A percentile compares a stretch with the other conserved stretches of the same genome.
These are phyloP conservation scores for Solea senegalensis DNA, from an alignment of 2,113 vertebrate species.

Conservation along the genomic window DNA sequence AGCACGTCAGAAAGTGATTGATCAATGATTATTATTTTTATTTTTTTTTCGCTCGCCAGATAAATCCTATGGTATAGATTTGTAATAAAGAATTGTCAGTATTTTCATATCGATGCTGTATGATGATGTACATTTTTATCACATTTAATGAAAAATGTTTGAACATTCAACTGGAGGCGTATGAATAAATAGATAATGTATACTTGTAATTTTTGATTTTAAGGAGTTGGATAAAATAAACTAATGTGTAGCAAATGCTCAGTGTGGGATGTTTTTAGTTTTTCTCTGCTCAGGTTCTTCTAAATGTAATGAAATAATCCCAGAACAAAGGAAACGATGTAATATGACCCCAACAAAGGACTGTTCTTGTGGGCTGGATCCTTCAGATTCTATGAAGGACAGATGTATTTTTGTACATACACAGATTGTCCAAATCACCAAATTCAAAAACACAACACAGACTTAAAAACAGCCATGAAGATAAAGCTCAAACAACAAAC, in stretches of 20 bases:
- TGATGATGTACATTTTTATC: constrained; percentile 81
- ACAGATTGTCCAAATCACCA: no score
- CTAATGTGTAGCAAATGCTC: constrained; percentile 72
- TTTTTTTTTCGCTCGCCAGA: constrained; percentile 72
- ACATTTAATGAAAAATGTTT: constrained; percentile 75
- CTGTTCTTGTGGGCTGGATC: no score
- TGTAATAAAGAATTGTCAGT: constrained; percentile 83
- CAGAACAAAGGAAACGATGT: no score
- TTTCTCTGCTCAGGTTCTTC: background rate
- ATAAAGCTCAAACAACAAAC: no score
- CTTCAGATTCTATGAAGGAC: no score
- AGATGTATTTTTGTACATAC: no score
- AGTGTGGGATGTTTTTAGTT: background rate
- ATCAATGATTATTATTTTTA: constrained; percentile 67
- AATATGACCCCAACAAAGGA: no score
- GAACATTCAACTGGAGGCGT: constrained; percentile 66
- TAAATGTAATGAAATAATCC: no score
- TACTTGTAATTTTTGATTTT: constrained; percentile 73
- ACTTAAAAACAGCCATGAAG: no score
- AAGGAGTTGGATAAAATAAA: constrained; percentile 82
- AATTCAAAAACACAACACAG: no score
- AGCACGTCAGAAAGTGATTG: constrained; percentile 46
- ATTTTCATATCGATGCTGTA: constrained; percentile 82
- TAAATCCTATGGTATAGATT: constrained; percentile 83
- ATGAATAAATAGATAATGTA: constrained; percentile 64